A percentile compares a stretch with the other conserved stretches of the same genome.
These are phyloP conservation scores for Myrmecobius fasciatus DNA, from an alignment of 2,113 vertebrate genomes.

Conservation along the genomic window DNA sequence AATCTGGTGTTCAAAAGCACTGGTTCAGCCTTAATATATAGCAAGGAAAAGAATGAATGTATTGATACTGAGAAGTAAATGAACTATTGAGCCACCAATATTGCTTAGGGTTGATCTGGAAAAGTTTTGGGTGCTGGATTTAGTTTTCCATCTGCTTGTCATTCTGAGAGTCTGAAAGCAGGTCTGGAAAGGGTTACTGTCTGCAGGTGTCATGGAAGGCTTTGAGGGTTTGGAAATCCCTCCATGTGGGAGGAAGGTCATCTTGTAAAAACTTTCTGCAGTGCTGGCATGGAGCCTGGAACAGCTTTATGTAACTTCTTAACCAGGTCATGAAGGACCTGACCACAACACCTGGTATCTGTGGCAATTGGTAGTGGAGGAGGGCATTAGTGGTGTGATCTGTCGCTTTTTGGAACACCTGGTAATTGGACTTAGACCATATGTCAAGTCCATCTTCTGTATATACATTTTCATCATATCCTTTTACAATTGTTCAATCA, in stretches of 20 bases:
- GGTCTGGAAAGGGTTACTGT: conserved; percentile 80
- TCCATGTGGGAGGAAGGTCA: conserved; percentile 96
- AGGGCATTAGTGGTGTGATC: conserved; percentile 97
- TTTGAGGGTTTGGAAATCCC: conserved; percentile 97
- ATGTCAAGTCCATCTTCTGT: too few relatives aligned
- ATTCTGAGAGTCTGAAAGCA: fast-evolving
- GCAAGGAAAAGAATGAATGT: not conserved
- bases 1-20: not conserved
- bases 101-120: not conserved
- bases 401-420: too few relatives aligned
- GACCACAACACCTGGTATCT: conserved; percentile 98
- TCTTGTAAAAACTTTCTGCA: conserved; percentile 96
- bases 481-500: too few relatives aligned
- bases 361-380: conserved; percentile 97
- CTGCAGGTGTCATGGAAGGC: conserved; percentile 98
- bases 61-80: not conserved
- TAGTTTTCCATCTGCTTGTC: fast-evolving
- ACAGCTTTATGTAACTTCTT: conserved; percentile 97
- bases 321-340: conserved; percentile 99
- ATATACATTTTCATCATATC: too few relatives aligned
- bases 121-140: not conserved
- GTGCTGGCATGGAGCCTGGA: conserved; percentile 97
- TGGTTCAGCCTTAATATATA: not conserved
- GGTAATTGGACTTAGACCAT: too few relatives aligned
- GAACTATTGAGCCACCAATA: fast-evolving